Percentiles rank a stretch among this genome's conserved stretches.
phyloP scores from a whole-genome alignment of 2,113 vertebrate genomes.

The Phoxinus phoxinus region DNA sequence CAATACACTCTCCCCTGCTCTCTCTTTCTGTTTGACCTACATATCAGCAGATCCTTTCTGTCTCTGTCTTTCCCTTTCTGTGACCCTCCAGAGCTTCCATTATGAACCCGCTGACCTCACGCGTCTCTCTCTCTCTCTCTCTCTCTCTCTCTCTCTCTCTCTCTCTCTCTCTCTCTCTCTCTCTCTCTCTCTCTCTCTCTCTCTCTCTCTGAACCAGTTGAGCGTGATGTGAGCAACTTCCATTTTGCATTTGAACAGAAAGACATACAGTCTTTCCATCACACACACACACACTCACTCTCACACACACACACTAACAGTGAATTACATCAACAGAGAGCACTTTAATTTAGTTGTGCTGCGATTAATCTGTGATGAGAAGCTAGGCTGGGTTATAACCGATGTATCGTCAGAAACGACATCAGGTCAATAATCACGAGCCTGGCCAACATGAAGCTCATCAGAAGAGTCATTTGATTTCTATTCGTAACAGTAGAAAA shows the following conservation, averaged over 20 bases:
- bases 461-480: too few species aligned
- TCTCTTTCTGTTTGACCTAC: constrained; percentile 1
- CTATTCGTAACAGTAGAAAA: too few species aligned
- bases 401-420: too few species aligned
- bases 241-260: background rate
- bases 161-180: background rate
- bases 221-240: background rate
- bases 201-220: background rate
- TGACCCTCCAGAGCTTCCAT: background rate
- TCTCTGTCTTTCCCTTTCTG: background rate
- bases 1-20: background rate
- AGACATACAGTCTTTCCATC: background rate
- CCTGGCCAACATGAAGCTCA: too few species aligned
- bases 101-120: background rate
- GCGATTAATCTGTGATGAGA: background rate
- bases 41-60: constrained; percentile 24
- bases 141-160: background rate
- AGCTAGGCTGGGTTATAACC: background rate
- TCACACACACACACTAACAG: background rate
- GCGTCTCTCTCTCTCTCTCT: background rate
- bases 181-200: background rate
- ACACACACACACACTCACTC: background rate
- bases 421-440: too few species aligned
- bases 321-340: background rate
- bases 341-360: background rate